Evolutionary conservation across 1,140 invertebrate genomes (phyloP).

Genomic region (Lanistes nyassanus): DNA sequence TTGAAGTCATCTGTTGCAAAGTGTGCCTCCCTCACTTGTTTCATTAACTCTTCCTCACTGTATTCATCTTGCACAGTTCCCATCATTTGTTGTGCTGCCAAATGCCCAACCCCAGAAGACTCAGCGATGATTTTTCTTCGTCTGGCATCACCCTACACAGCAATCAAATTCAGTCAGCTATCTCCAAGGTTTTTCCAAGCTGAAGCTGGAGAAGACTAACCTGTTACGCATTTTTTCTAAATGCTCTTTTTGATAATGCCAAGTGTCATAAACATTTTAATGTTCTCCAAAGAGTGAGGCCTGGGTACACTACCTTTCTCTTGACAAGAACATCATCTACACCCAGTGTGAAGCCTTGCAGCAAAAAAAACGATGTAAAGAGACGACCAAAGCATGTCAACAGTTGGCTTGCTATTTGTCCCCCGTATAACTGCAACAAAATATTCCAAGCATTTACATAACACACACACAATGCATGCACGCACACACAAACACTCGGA

Average conservation of each 20-base stretch:
- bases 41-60: slow-evolving; percentile 30
- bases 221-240: too few species aligned
- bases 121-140: slow-evolving; percentile 78
- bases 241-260: too few species aligned
- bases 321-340: slow-evolving; percentile 93
- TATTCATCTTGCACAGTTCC: slow-evolving; percentile 73
- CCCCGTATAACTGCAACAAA: slow-evolving; percentile 92
- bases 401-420: slow-evolving; percentile 80
- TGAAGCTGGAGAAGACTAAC: too few species aligned
- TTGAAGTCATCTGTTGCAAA: slow-evolving; percentile 77
- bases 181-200: too few species aligned
- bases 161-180: not conserved
- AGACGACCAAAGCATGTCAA: slow-evolving; percentile 91
- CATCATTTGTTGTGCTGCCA: slow-evolving; percentile 78
- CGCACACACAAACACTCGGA: too few species aligned
- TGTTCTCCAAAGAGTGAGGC: too few species aligned
- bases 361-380: slow-evolving; percentile 91
- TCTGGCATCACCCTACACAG: slow-evolving; percentile 74
- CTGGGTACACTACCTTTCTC: slow-evolving; percentile 68
- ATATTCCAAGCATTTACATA: too few species aligned
- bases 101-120: slow-evolving; percentile 74
- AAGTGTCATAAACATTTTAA: too few species aligned
- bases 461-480: too few species aligned
- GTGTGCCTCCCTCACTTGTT: slow-evolving; percentile 76
- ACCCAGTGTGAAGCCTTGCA: slow-evolving; percentile 92